Conservation (phyloP, 2,113 vertebrate genomes). For the human region DNA sequence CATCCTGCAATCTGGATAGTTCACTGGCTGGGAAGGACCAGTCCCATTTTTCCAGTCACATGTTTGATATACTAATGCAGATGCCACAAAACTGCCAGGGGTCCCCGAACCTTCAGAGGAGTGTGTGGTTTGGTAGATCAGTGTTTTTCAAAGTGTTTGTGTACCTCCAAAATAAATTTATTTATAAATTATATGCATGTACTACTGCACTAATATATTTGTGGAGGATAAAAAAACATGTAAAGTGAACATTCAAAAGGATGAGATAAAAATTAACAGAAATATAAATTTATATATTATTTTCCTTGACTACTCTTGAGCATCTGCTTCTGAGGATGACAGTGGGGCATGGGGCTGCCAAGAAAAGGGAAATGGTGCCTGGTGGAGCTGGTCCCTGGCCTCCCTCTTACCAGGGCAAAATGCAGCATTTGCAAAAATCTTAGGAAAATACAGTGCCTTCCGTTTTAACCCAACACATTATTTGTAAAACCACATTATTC, state of each 20-base stretch:
- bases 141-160: background rate
- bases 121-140: background rate
- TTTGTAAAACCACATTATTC: background rate
- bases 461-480: background rate
- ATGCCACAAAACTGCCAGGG: background rate
- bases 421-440: background rate
- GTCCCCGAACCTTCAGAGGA: background rate
- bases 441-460: background rate
- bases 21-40: background rate
- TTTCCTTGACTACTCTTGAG: background rate
- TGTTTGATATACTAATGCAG: background rate
- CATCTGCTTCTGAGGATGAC: background rate
- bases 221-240: background rate
- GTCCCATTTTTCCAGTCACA: background rate
- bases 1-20: background rate
- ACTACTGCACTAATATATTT: background rate
- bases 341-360: background rate
- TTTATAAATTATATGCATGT: background rate
- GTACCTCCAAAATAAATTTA: background rate
- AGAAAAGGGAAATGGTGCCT: background rate
- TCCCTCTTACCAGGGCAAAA: background rate
- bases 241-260: background rate
- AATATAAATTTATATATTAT: background rate
- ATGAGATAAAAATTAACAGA: constrained; percentile 38
- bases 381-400: background rate